These are phyloP conservation scores for Microplitis mediator DNA, from an alignment of 1,140 invertebrate species.

Conservation along the genomic window DNA sequence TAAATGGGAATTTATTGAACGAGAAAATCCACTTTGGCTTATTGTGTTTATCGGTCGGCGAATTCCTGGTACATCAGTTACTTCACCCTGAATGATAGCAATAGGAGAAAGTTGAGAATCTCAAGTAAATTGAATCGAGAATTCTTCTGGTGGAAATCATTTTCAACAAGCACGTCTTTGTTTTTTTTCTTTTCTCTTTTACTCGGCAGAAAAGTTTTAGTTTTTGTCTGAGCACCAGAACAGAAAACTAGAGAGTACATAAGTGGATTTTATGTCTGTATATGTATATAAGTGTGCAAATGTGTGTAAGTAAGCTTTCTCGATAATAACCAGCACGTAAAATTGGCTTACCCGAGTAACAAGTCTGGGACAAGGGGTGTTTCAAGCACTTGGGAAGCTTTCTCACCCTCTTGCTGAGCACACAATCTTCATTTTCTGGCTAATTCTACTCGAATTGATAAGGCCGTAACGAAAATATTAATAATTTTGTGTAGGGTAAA, in stretches of 20 bases:
- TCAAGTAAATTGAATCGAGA: slow-evolving; percentile 16
- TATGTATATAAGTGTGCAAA: not conserved
- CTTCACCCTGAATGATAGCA: slow-evolving; percentile 6
- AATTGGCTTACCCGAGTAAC: not conserved
- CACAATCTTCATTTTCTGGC: too few relatives aligned
- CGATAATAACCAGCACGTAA: slow-evolving; percentile 19
- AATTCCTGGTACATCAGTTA: slow-evolving; percentile 7
- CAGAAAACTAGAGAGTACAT: not conserved
- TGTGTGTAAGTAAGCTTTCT: not conserved
- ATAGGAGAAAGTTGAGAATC: slow-evolving; percentile 18
- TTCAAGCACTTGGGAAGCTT: not conserved
- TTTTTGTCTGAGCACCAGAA: not conserved
- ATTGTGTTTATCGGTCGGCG: slow-evolving; percentile 28
- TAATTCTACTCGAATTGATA: too few relatives aligned
- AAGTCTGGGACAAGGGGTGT: not conserved
- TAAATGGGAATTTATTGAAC: slow-evolving; percentile 3
- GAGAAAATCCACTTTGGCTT: slow-evolving; percentile 26
- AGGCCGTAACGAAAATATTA: too few relatives aligned
- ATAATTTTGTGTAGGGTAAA: too few relatives aligned
- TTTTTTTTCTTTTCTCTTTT: not conserved
- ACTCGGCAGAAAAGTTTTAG: not conserved
- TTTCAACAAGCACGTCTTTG: not conserved
- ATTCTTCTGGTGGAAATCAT: not conserved
- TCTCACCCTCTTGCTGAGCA: too few relatives aligned
- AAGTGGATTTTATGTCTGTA: not conserved